Evolutionary conservation across 2,113 vertebrate species (phyloP).

Genomic region (Silurus asotus): DNA sequence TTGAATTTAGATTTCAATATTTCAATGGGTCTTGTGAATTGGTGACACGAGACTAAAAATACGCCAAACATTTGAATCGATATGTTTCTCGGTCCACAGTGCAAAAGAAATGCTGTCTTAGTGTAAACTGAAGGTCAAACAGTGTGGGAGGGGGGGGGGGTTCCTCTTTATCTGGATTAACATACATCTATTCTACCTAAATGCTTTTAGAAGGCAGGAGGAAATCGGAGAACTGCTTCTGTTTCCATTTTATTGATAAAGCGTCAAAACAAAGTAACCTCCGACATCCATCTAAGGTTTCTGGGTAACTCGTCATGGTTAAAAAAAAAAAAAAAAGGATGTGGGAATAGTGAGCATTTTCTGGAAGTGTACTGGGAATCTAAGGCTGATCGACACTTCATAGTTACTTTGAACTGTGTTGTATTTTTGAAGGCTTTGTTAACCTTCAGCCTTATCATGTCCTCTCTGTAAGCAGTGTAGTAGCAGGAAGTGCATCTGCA

Average conservation of each 20-base stretch:
- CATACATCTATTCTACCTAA: background rate
- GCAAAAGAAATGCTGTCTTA: too few species aligned
- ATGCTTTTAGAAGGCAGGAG: background rate
- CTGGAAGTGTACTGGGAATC: background rate
- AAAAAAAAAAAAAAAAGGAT: too few species aligned
- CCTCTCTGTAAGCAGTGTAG: background rate
- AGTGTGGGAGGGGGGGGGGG: too few species aligned
- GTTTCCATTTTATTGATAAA: background rate
- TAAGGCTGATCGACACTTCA: background rate
- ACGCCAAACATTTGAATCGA: too few species aligned
- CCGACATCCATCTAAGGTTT: background rate
- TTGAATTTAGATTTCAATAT: too few species aligned
- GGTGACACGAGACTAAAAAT: too few species aligned
- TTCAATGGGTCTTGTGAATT: too few species aligned
- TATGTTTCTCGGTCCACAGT: too few species aligned
- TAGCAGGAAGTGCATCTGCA: background rate
- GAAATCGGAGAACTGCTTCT: background rate
- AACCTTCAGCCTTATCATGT: background rate
- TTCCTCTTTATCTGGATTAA: too few species aligned
- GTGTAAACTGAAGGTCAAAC: too few species aligned
- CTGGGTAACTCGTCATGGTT: background rate
- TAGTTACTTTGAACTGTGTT: background rate
- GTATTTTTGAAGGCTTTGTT: background rate
- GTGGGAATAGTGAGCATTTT: background rate
- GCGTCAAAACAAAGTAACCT: background rate